These are phyloP conservation scores for Lasioglossum calceatum DNA, from an alignment of 2,888 invertebrate genomes.

Conservation along the genomic window DNA sequence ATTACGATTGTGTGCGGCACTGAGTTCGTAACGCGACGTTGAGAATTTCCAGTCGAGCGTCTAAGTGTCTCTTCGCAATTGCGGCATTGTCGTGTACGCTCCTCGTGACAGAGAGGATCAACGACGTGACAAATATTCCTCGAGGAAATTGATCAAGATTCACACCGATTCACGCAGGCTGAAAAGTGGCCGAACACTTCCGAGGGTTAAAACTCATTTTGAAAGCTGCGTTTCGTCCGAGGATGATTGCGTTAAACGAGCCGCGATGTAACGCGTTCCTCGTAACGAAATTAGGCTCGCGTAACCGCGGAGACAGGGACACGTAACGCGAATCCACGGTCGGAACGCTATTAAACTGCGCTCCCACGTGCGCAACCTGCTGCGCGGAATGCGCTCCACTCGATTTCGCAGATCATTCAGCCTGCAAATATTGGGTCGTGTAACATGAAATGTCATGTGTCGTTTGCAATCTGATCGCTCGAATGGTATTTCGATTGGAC, in stretches of 20 bases:
- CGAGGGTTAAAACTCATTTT: background rate
- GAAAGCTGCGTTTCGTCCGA: slow-evolving; percentile 3
- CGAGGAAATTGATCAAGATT: background rate
- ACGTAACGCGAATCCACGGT: slow-evolving; percentile 14
- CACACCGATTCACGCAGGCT: background rate
- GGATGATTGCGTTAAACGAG: background rate
- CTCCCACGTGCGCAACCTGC: background rate
- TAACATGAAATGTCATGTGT: background rate
- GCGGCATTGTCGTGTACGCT: background rate
- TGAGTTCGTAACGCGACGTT: background rate
- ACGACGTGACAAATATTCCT: no score
- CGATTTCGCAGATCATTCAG: background rate
- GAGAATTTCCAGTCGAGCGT: background rate
- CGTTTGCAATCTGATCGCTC: background rate
- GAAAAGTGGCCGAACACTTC: background rate
- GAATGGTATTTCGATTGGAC: background rate
- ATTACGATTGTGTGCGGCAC: background rate
- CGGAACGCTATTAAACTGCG: background rate
- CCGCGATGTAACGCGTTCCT: slow-evolving; percentile 2
- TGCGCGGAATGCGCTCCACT: background rate
- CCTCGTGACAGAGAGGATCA: background rate
- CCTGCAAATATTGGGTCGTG: background rate
- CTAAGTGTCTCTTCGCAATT: background rate
- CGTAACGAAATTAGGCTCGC: slow-evolving; percentile 21
- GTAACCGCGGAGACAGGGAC: background rate